Evolutionary conservation across 2,888 invertebrate species (phyloP).

Genomic region (Peribatodes rhomboidaria): DNA sequence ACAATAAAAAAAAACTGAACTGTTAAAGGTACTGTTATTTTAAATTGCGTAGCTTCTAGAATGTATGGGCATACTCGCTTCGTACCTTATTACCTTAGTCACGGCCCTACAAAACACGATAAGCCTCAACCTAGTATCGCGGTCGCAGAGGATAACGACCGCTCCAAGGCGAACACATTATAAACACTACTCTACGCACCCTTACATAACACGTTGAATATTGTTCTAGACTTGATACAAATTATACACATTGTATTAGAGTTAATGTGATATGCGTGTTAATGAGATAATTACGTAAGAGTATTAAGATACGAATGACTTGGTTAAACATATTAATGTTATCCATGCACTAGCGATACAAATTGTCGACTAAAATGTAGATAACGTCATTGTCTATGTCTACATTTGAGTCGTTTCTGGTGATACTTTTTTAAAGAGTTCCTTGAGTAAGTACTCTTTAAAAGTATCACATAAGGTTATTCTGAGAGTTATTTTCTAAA

Average conservation of each 20-base stretch:
- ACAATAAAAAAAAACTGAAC: no score
- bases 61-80: background rate
- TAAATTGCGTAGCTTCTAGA: background rate
- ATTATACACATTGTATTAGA: slow-evolving; percentile 44
- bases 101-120: slow-evolving; percentile 54
- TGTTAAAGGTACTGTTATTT: no score
- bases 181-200: slow-evolving; percentile 62
- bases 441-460: no score
- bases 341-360: no score
- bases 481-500: no score
- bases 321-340: background rate
- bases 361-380: no score
- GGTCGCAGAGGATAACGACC: slow-evolving; percentile 76
- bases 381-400: no score
- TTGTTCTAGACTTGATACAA: slow-evolving; percentile 59
- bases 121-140: slow-evolving; percentile 66
- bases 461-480: no score
- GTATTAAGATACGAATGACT: background rate
- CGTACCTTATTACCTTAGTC: slow-evolving; percentile 28
- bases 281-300: background rate
- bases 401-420: no score
- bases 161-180: slow-evolving; percentile 73
- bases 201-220: slow-evolving; percentile 66
- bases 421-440: no score
- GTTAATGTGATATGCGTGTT: slow-evolving; percentile 12